Conservation (phyloP, 2,113 vertebrate species). For the Rhinichthys klamathensis region DNA sequence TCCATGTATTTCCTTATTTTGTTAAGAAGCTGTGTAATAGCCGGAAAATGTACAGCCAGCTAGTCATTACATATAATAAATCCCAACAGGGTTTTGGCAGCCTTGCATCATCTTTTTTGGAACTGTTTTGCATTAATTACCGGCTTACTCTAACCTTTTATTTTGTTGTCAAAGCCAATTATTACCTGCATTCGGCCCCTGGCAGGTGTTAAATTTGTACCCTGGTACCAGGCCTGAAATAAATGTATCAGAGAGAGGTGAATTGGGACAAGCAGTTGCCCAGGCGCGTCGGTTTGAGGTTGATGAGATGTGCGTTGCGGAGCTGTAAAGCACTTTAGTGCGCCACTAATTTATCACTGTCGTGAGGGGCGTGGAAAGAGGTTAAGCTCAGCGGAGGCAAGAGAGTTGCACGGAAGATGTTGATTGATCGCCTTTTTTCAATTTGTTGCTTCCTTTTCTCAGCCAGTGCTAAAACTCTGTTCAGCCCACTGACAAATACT, state of each 20-base stretch:
- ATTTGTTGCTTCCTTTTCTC: slow-evolving; percentile 7
- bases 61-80: background rate
- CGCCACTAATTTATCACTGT: slow-evolving; percentile 23
- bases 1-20: background rate
- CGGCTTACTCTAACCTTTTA: background rate
- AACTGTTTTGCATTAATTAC: background rate
- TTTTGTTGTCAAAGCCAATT: background rate
- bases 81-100: background rate
- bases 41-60: background rate
- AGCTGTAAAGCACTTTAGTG: slow-evolving; percentile 17
- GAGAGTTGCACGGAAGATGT: background rate
- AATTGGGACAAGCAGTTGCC: background rate
- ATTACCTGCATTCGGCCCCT: slow-evolving; percentile 5
- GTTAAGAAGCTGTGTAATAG: background rate
- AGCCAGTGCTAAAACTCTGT: background rate
- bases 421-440: slow-evolving; percentile 20
- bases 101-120: background rate
- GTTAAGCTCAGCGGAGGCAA: background rate
- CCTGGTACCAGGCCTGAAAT: background rate
- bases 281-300: background rate
- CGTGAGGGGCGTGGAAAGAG: background rate
- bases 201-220: background rate
- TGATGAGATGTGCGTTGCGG: background rate
- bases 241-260: slow-evolving; percentile 13
- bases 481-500: slow-evolving; percentile 8